Percentiles rank a stretch among this genome's conserved stretches.
Conservation (phyloP, 2,113 vertebrate genomes). For the Polypterus bichir region DNA sequence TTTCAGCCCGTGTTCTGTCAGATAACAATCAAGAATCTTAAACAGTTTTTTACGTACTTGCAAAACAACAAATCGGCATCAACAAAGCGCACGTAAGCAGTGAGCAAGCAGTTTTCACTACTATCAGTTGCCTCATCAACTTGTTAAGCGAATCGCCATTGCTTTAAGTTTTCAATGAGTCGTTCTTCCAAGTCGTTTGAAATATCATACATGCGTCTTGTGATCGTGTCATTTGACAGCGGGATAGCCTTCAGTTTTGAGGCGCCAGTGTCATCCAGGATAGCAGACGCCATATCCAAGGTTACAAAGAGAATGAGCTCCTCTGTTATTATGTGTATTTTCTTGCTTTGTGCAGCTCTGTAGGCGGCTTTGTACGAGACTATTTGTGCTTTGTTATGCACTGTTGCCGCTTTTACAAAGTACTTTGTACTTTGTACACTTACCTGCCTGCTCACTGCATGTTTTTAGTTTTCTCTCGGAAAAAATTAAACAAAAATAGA, state of each 20-base stretch:
- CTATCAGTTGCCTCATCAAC: constrained; percentile 10
- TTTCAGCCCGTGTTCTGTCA: no score
- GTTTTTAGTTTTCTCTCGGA: no score
- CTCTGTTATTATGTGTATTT: constrained; percentile 8
- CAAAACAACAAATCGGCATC: no score
- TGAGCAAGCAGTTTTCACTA: constrained; percentile 3
- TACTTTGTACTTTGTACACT: no score
- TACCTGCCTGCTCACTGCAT: no score
- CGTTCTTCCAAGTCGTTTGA: constrained; percentile 1
- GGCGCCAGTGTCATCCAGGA: constrained; percentile 4
- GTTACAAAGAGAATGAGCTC: background rate
- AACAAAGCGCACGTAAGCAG: no score
- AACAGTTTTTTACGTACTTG: no score
- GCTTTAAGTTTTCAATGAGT: background rate
- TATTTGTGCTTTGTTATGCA: background rate
- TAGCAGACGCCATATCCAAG: constrained; percentile 3
- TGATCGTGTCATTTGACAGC: constrained; percentile 5
- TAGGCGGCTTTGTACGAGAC: constrained; percentile 5
- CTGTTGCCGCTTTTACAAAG: no score
- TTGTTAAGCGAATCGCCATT: constrained; percentile 3
- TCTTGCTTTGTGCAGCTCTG: constrained; percentile 3
- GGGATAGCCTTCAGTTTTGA: constrained; percentile 1
- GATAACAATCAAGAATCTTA: no score
- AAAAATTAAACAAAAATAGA: no score
- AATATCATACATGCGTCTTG: background rate